A percentile compares a stretch with the other conserved stretches of the same genome.
Conservation (phyloP, 2,888 invertebrate genomes). For the Pollenia griseotomentosa region DNA sequence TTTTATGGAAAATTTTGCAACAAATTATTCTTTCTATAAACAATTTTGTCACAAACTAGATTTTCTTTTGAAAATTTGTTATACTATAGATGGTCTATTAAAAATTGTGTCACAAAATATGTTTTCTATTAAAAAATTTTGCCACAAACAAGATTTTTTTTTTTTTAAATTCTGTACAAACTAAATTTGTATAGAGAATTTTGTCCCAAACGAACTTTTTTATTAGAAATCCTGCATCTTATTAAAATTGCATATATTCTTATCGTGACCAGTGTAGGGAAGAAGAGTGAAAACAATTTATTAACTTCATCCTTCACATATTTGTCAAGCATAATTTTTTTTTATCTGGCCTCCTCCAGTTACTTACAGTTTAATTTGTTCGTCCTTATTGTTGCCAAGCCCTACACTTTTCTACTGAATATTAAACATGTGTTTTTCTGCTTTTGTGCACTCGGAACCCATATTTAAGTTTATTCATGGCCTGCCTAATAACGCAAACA, state of each 20-base stretch:
- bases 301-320: not conserved
- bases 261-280: no score
- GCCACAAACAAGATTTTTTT: no score
- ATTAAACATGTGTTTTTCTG: constrained; percentile 21
- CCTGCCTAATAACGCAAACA: not conserved
- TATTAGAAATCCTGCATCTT: no score
- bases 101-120: not conserved
- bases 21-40: not conserved
- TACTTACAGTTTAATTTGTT: no score
- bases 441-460: not conserved
- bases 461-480: not conserved
- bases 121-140: not conserved
- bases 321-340: not conserved
- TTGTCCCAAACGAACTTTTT: no score
- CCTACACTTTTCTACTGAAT: not conserved
- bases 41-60: not conserved
- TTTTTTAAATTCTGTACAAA: no score
- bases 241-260: no score
- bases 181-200: not conserved
- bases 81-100: no score
- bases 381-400: no score
- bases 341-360: no score
- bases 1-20: no score
- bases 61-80: not conserved
- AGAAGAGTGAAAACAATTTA: no score